phyloP scores from a whole-genome alignment of 2,888 invertebrate species.

The Caenorhabditis parvicauda region DNA sequence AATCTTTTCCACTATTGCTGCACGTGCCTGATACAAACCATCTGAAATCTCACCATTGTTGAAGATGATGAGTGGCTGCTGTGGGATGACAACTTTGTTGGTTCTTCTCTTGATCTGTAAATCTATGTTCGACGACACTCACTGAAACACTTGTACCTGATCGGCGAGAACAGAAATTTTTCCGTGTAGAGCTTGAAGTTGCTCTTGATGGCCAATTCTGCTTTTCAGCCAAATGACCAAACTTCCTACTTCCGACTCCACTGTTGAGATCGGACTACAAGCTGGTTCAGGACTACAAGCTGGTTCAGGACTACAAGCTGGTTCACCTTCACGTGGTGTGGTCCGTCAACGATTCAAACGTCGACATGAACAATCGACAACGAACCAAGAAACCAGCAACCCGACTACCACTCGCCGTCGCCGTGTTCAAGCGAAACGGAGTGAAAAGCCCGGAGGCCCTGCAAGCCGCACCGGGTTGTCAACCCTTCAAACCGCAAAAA shows the following conservation, averaged over 20 bases:
- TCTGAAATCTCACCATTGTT: constrained; percentile 29
- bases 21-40: too few species aligned
- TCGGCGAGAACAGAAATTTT: constrained; percentile 30
- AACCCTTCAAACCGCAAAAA: too few species aligned
- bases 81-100: constrained; percentile 20
- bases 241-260: constrained; percentile 21
- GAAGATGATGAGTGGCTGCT: constrained; percentile 24
- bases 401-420: too few species aligned
- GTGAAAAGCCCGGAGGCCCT: too few species aligned
- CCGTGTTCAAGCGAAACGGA: too few species aligned
- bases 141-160: constrained; percentile 1
- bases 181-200: constrained; percentile 20
- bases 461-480: too few species aligned
- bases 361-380: too few species aligned
- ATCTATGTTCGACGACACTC: not conserved
- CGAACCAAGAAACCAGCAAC: too few species aligned
- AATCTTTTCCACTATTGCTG: not conserved
- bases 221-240: constrained; percentile 14
- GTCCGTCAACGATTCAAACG: too few species aligned
- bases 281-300: too few species aligned
- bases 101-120: constrained; percentile 20
- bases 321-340: too few species aligned
- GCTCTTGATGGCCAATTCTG: constrained; percentile 15
- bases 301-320: too few species aligned
- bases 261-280: constrained; percentile 17